phyloP scores from a whole-genome alignment of 2,113 vertebrate genomes.

The Ardeotis arabs region DNA sequence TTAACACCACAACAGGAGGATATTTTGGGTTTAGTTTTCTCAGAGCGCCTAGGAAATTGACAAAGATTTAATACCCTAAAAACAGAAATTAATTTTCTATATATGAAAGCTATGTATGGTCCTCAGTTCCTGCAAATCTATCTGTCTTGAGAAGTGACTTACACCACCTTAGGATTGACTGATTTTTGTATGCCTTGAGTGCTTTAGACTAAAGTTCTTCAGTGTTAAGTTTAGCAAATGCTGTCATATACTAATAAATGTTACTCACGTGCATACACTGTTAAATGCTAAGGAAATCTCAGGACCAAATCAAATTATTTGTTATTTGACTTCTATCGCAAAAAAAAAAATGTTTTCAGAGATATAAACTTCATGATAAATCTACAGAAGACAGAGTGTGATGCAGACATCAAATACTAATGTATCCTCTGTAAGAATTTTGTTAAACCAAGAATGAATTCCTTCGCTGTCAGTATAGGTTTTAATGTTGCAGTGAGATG shows the following conservation, averaged over 20 bases:
- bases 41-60: not conserved
- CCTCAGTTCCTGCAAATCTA: not conserved
- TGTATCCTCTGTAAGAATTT: not conserved
- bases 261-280: not conserved
- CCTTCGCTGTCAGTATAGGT: not conserved
- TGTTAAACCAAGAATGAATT: not conserved
- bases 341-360: not conserved
- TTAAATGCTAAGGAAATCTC: not conserved
- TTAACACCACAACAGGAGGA: not conserved
- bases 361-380: not conserved
- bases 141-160: not conserved
- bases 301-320: not conserved
- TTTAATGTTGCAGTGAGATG: slow-evolving; percentile 1
- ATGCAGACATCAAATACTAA: not conserved
- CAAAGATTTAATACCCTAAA: not conserved
- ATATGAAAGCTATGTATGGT: not conserved
- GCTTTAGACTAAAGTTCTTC: not conserved
- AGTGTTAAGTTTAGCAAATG: not conserved
- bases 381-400: not conserved
- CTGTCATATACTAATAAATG: not conserved
- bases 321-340: not conserved
- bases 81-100: not conserved
- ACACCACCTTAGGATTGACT: not conserved
- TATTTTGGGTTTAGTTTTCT: not conserved
- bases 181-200: not conserved